These are phyloP conservation scores for Ellobius talpinus DNA, from an alignment of 2,113 vertebrate species.

Conservation along the genomic window DNA sequence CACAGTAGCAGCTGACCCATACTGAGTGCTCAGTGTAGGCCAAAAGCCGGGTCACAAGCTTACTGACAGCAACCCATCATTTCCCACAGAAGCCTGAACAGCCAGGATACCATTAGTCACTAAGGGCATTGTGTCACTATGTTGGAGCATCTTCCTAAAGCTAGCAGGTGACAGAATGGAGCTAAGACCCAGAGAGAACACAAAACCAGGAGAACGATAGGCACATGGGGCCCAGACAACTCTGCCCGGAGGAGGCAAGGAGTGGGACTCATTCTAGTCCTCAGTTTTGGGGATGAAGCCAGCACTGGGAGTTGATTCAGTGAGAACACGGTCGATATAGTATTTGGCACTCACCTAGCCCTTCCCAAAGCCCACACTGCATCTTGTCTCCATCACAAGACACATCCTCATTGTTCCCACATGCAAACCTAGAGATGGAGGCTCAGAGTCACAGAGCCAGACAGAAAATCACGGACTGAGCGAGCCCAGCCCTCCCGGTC, in stretches of 20 bases:
- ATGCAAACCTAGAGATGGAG: not conserved
- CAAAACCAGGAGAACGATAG: not conserved
- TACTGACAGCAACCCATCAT: rapidly evolving
- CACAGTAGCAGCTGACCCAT: not conserved
- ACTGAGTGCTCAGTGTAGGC: rapidly evolving
- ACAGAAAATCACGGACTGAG: rapidly evolving
- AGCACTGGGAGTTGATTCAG: too few relatives aligned
- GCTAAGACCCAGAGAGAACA: too few relatives aligned
- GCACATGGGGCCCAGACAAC: not conserved
- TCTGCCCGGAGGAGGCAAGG: not conserved
- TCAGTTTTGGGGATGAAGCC: not conserved
- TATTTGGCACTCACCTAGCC: not conserved
- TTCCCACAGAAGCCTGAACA: not conserved
- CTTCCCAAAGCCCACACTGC: rapidly evolving
- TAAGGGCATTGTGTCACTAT: not conserved
- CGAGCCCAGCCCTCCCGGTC: not conserved
- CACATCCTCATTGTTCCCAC: not conserved
- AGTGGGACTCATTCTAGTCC: not conserved
- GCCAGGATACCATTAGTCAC: not conserved
- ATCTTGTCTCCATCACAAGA: not conserved
- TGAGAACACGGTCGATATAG: not conserved
- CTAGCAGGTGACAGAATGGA: not conserved
- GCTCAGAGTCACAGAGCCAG: not conserved
- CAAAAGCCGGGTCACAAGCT: rapidly evolving
- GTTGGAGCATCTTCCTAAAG: not conserved